Evolutionary conservation across 2,888 invertebrate species (phyloP), one percentile per base, ranked within the genome.

Genomic region (Dynastes hyllus): DNA sequence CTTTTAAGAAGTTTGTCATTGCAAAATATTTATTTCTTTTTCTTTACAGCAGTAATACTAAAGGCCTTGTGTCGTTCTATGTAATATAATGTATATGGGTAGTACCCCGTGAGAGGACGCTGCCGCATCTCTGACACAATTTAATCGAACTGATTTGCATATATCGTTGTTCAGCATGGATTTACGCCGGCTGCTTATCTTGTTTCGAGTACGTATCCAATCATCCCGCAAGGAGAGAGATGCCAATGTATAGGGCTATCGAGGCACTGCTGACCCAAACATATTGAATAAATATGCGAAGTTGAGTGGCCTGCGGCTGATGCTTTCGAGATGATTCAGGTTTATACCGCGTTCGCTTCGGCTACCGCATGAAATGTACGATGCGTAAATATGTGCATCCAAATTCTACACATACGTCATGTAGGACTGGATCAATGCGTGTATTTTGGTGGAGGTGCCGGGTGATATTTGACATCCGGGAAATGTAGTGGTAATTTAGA

Each of bases 121-220:
- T 58, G 40, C 58, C 58, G 51, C 27, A 69, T 69, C 69, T 51
- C 40, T 40, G 40, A 40, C 58, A 40, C 37, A 73, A 58, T 58
- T 40, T 73, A 40, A 73, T 73, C 58, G 73, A 73, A 73, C 73
- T 73, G 73, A 58, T 73, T 73, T 73, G 73, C 73, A 73, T 73
- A 40, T 58, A 6, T 22, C 37, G 58, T 16, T 22, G 22, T 22
- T 22, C 55, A 55, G 55, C 55, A 40, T 40, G 58, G 58, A 73
- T 73, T 73, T 40, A 73, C 40, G 73, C 40, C 58, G 55, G 8
- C 73, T 73, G 73, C 58, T 73, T 73, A 73, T 73, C 58, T 73
- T 73, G 58, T 45, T 58, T 61, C 40, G 58, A 73, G 40, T 67
- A 67, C 45, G 67, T 37, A 61, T 58, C 73, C 73, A 61, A 73